Evolutionary conservation across 2,797 vertebrate species (phyloP), one percentile per base, ranked within the genome.

Genomic region (Nyctalus aviator): DNA sequence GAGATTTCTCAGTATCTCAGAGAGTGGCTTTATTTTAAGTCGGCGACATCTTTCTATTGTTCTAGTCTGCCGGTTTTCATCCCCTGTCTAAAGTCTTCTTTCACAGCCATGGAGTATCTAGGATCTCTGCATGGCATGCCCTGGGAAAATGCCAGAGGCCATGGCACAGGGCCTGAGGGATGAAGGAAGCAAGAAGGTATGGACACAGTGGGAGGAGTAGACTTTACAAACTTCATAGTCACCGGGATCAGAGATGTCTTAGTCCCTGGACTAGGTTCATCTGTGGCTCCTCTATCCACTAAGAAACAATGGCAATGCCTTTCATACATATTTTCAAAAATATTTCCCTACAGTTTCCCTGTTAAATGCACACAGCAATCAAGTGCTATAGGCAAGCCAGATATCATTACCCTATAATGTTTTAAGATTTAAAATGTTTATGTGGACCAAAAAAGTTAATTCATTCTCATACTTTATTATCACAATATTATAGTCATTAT

Each of bases 401-500:
- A 68, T 62, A 71, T 59, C 91, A 88, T 84, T 79, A 78, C 32
- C 69, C 69, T 85, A 77, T 62, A 76, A 21, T 44, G 18, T 59
- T 89, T 41, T 75, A 12, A 53, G 57, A 91, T 88, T 94, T 7
- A 89, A 84, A 93, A 89, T 69, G 55, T 90, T 90, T 77, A 53
- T 91, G 11, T 84, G 81, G 23, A n/a, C 85, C 72, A 90, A 15
- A 91, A 92, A 72, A 83, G 27, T 77, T 91, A 89, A 84, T 94
- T 90, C 76, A 77, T 77, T 77, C 30, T 91, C 81, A 71, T 85
- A 55, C 48, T 87, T 87, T 84, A 76, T 93, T 88, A 77, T 72
- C 68, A 95, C 59, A 91, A 91, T 96, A 81, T 93, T 73, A 88
- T 95, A 77, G 77, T 73, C 79, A 93, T 71, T 83, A 90, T 78